Percentiles rank a stretch among this genome's conserved stretches.
These are phyloP conservation scores for Mugil cephalus DNA, from an alignment of 2,113 vertebrate species.

Conservation along the genomic window DNA sequence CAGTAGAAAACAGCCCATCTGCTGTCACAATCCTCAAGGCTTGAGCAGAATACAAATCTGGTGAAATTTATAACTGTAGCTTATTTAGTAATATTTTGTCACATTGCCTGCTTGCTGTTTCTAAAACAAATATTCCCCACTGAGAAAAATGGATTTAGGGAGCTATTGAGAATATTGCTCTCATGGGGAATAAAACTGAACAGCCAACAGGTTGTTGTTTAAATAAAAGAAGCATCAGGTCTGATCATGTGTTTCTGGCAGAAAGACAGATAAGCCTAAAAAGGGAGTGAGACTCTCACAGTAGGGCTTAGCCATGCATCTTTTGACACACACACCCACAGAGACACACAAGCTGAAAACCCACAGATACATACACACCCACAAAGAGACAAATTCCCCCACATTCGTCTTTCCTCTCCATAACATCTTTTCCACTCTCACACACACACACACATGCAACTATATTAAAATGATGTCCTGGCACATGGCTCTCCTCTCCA, in stretches of 20 bases:
- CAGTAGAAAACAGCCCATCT: slow-evolving; percentile 25
- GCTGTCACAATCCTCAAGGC: slow-evolving; percentile 13
- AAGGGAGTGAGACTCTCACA: slow-evolving; percentile 35
- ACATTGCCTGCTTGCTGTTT: slow-evolving; percentile 37
- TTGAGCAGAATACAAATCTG: slow-evolving; percentile 42
- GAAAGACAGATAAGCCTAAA: slow-evolving; percentile 52
- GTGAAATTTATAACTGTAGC: slow-evolving; percentile 22
- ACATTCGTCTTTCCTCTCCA: slow-evolving; percentile 8
- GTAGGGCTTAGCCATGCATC: slow-evolving; percentile 14
- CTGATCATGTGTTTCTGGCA: slow-evolving; percentile 53
- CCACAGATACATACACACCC: slow-evolving; percentile 7
- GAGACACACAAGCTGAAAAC: slow-evolving; percentile 15
- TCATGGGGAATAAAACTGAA: slow-evolving; percentile 21
- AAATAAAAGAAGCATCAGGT: slow-evolving; percentile 53
- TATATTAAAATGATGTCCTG: slow-evolving; percentile 70
- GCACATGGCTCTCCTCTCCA: slow-evolving; percentile 57
- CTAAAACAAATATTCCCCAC: slow-evolving; percentile 26
- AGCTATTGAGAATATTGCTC: slow-evolving; percentile 36
- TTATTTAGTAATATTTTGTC: slow-evolving; percentile 36
- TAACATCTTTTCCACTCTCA: not conserved
- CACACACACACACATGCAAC: slow-evolving; percentile 41
- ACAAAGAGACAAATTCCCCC: slow-evolving; percentile 12
- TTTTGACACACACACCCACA: slow-evolving; percentile 14
- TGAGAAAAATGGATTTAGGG: slow-evolving; percentile 46
- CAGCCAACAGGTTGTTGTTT: slow-evolving; percentile 48